Conservation (phyloP, 2,888 invertebrate genomes). For the Stramonita haemastoma region DNA sequence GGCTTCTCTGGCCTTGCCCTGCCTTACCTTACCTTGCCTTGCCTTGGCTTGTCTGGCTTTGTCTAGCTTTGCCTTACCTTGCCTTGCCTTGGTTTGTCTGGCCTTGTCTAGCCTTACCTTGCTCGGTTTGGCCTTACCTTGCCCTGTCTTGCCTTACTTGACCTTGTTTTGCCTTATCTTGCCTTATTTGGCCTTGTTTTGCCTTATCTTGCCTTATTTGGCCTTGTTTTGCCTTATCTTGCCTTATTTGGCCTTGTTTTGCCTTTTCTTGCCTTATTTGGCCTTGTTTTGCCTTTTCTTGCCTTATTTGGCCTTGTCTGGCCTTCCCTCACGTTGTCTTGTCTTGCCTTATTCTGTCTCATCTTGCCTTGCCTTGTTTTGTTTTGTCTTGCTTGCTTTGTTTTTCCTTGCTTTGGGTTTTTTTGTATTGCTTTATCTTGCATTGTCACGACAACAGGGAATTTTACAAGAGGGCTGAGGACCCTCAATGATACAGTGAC, state of each 20-base stretch:
- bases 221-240: slow-evolving; percentile 9
- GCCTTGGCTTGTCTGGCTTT: no score
- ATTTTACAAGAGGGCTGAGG: no score
- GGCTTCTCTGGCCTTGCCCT: no score
- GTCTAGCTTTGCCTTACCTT: not conserved
- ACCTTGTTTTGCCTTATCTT: not conserved
- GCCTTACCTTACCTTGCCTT: no score
- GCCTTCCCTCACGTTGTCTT: slow-evolving; percentile 22
- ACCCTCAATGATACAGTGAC: no score
- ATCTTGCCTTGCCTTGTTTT: slow-evolving; percentile 31
- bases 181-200: slow-evolving; percentile 11
- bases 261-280: slow-evolving; percentile 1
- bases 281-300: slow-evolving; percentile 10
- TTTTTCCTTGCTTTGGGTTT: no score
- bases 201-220: slow-evolving; percentile 13
- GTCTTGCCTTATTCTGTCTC: slow-evolving; percentile 17
- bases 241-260: not conserved
- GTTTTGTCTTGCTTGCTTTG: not conserved
- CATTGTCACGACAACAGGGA: no score
- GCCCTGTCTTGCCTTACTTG: slow-evolving; percentile 1
- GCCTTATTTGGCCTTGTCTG: slow-evolving; percentile 4
- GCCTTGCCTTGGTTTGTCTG: not conserved
- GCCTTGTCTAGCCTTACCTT: slow-evolving; percentile 9
- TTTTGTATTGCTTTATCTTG: no score
- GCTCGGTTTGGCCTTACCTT: not conserved